phyloP scores from a whole-genome alignment of 2,888 invertebrate species.

The Ormyrus pomaceus region DNA sequence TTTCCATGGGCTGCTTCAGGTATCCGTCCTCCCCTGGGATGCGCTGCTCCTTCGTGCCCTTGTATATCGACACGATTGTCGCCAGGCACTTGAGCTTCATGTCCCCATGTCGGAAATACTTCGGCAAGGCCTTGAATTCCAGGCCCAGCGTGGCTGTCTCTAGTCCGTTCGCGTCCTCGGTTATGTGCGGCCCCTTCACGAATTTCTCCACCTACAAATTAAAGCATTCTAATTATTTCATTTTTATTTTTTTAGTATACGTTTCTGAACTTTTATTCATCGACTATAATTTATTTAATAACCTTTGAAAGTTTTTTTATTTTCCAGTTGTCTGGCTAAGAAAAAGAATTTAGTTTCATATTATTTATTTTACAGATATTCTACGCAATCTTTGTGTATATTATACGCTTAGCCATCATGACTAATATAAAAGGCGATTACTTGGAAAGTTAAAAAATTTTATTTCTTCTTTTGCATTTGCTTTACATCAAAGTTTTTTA shows the following conservation, averaged over 20 bases:
- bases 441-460: conserved; percentile 21
- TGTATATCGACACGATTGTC: conserved; percentile 89
- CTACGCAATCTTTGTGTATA: not conserved
- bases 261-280: too few relatives aligned
- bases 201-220: conserved; percentile 64
- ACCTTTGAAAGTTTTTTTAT: too few relatives aligned
- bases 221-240: not conserved
- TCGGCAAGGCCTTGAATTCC: conserved; percentile 86
- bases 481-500: too few relatives aligned
- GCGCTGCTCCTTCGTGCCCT: conserved; percentile 90
- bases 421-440: too few relatives aligned
- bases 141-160: conserved; percentile 86
- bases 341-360: not conserved
- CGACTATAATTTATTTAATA: too few relatives aligned
- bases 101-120: conserved; percentile 89
- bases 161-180: conserved; percentile 78
- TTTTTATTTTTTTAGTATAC: too few relatives aligned
- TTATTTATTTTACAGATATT: not conserved
- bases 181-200: conserved; percentile 75
- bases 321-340: too few relatives aligned
- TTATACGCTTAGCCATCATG: too few relatives aligned
- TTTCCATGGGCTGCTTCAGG: conserved; percentile 70
- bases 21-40: conserved; percentile 83
- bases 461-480: conserved; percentile 17
- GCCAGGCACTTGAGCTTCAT: conserved; percentile 92